Evolutionary conservation across 2,113 vertebrate species (phyloP).

Genomic region (Ginglymostoma cirratum): DNA sequence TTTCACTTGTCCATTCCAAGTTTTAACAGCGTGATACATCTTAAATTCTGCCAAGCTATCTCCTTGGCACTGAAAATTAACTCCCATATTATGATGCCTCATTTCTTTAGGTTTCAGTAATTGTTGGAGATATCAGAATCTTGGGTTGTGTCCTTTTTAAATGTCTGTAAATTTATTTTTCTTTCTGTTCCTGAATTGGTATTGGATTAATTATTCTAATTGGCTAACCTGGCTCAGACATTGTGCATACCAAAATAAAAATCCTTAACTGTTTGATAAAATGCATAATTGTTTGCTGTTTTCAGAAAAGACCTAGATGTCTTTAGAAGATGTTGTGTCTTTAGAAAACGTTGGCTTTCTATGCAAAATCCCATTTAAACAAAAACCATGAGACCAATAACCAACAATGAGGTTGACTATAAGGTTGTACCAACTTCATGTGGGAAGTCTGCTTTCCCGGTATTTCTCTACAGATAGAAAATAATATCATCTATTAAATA

Average conservation of each 20-base stretch:
- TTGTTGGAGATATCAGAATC: background rate
- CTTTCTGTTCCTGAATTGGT: background rate
- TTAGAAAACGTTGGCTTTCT: background rate
- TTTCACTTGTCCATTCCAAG: background rate
- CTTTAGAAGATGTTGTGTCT: background rate
- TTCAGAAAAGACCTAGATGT: background rate
- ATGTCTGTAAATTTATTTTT: background rate
- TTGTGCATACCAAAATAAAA: no score
- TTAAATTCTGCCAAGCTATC: background rate
- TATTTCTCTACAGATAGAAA: background rate
- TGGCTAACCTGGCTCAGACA: no score
- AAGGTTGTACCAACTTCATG: background rate
- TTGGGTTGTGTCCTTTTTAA: background rate
- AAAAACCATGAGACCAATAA: background rate
- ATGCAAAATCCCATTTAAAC: background rate
- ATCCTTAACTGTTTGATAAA: no score
- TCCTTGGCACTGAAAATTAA: background rate
- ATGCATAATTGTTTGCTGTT: background rate
- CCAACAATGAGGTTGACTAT: background rate
- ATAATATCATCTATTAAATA: background rate
- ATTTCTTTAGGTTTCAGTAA: background rate
- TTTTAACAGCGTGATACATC: background rate
- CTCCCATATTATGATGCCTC: background rate
- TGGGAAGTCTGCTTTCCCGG: background rate
- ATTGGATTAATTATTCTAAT: no score